Evolutionary conservation across 2,797 vertebrate genomes (phyloP).

Genomic region (Ambastaia sidthimunki): DNA sequence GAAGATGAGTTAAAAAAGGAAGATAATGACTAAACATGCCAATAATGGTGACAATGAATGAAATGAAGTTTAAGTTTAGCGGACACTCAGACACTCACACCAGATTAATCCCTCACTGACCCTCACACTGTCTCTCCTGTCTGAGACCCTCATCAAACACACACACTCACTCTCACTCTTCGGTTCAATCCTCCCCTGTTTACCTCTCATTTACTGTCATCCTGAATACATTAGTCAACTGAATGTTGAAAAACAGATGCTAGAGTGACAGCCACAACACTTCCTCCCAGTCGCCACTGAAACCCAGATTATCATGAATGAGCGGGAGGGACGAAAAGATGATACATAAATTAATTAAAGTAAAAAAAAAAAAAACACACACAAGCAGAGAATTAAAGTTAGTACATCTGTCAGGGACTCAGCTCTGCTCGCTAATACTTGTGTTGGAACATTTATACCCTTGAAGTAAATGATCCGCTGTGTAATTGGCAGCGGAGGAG

Average conservation of each 20-base stretch:
- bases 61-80: no score
- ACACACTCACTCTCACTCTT: no score
- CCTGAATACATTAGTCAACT: slow-evolving; percentile 80
- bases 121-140: no score
- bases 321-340: slow-evolving; percentile 60
- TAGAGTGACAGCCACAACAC: slow-evolving; percentile 76
- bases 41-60: no score
- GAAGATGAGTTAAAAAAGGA: no score
- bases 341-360: slow-evolving; percentile 87
- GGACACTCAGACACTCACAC: no score
- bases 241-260: slow-evolving; percentile 74
- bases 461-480: slow-evolving; percentile 87
- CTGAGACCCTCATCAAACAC: no score
- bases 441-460: slow-evolving; percentile 87
- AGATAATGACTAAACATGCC: no score
- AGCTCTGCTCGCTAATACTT: slow-evolving; percentile 83
- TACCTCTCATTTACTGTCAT: slow-evolving; percentile 75
- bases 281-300: slow-evolving; percentile 75
- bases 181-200: slow-evolving; percentile 70
- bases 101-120: no score
- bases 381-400: slow-evolving; percentile 84
- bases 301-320: slow-evolving; percentile 79
- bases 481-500: slow-evolving; percentile 83
- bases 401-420: slow-evolving; percentile 85
- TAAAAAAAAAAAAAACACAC: slow-evolving; percentile 71